Evolutionary conservation across 2,888 invertebrate genomes (phyloP), one percentile per base, ranked within the genome.

Genomic region (Drosophila affinis): DNA sequence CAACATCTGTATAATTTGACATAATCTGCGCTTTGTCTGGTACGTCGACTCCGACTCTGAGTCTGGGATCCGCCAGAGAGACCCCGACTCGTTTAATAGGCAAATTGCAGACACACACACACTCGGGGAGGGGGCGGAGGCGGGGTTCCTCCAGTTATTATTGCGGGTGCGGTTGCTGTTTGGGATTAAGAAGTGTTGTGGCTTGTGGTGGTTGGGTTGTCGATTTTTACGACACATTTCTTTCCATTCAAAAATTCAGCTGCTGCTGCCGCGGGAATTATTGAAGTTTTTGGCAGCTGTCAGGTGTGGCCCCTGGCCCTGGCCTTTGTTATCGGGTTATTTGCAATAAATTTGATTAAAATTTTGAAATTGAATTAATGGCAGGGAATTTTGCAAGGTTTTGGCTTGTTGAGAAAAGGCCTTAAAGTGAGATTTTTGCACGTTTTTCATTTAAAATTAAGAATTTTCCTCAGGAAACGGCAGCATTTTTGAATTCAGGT

Each of bases 21-120:
- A 86, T 86, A 88, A 88, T 86, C 88, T 81, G 68, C 70, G 71
- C 73, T 76, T 87, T 87, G 82, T 85, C 81, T 70, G 78, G 24
- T 24, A 5, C 24, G 24, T 5, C 75, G 72, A 75, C 62, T 9
- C 56, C 14, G 6, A 12, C 3, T 3, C 24, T 4, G 24, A 24
- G 24, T 0, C 24, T 0, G 24, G 29, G 29, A 29, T 29, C 29
- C 29, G 34, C 21, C 7, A 34, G 12, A 12, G 14, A 6, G 39
- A 39, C 46, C 9, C 47, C 2, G 39, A 39, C 46, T 5, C 47
- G 46, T 72, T 65, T 65, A 65, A 72, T 73, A 72, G 72, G 52
- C 72, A 72, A 72, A 72, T 72, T 46, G 67, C 45, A 12, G 55
- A 51, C 69, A 51, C 34, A 14, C 34, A 14, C 34, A 21, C 21